phyloP scores from a whole-genome alignment of 53 echinoderm and acorn worm species.

The Glandiceps talaboti region DNA sequence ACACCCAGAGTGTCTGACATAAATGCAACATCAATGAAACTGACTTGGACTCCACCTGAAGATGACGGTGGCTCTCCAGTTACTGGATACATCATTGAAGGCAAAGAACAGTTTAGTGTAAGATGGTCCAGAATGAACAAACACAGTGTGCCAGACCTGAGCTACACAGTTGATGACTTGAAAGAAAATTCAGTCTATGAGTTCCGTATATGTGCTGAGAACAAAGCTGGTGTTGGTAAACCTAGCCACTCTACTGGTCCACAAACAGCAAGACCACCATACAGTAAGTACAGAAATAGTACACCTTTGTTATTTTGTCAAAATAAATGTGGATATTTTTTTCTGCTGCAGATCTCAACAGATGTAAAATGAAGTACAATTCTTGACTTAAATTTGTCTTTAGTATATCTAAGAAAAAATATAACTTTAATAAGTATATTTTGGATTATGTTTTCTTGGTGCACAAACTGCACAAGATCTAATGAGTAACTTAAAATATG shows the following conservation, averaged over 20 bases:
- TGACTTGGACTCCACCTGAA: constrained; percentile 54
- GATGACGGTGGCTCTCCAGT: constrained; percentile 66
- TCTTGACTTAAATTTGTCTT: too few species aligned
- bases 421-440: too few species aligned
- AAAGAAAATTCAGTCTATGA: constrained; percentile 69
- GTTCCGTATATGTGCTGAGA: constrained; percentile 81
- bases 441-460: too few species aligned
- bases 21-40: constrained; percentile 40
- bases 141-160: constrained; percentile 41
- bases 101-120: constrained; percentile 52
- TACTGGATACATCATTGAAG: constrained; percentile 60
- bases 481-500: too few species aligned
- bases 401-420: too few species aligned
- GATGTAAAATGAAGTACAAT: too few species aligned
- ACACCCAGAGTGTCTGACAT: constrained; percentile 51
- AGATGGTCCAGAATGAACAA: constrained; percentile 63
- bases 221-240: constrained; percentile 59
- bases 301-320: too few species aligned
- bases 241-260: constrained; percentile 60
- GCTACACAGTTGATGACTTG: constrained; percentile 40
- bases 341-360: too few species aligned
- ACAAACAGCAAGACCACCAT: constrained; percentile 85
- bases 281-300: constrained; percentile 53
- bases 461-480: too few species aligned
- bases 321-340: too few species aligned